These are phyloP conservation scores for Flexamia atlantica DNA, from an alignment of 2,888 invertebrate genomes.

Conservation along the genomic window DNA sequence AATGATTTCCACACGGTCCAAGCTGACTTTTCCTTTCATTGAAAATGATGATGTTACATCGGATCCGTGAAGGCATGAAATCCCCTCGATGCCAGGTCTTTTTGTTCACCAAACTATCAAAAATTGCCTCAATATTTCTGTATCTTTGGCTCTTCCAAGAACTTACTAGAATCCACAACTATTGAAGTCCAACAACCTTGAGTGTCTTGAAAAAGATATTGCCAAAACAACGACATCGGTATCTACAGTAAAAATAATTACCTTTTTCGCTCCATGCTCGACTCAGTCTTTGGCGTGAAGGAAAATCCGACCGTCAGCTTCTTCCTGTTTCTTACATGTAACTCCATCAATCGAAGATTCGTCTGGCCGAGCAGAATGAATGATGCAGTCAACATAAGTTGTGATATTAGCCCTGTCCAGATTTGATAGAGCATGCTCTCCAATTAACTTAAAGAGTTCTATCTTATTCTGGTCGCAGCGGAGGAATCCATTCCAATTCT, in stretches of 20 bases:
- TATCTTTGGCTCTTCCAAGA: conserved; percentile 24
- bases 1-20: conserved; percentile 42
- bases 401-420: conserved; percentile 1
- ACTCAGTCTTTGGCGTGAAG: conserved; percentile 39
- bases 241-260: neutral
- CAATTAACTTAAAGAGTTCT: conserved; percentile 20
- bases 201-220: neutral
- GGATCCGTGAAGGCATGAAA: conserved; percentile 31
- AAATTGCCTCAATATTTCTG: conserved; percentile 16
- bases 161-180: conserved; percentile 31
- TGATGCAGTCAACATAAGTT: neutral
- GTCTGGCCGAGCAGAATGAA: conserved; percentile 5
- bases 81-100: conserved; percentile 26
- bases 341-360: conserved; percentile 39
- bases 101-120: conserved; percentile 34
- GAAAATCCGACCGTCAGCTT: conserved; percentile 17
- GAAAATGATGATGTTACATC: conserved; percentile 31
- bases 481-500: conserved; percentile 19
- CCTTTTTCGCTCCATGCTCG: conserved; percentile 30
- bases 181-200: neutral
- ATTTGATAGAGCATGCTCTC: conserved; percentile 23
- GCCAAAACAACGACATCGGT: conserved; percentile 27
- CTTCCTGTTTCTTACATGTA: conserved; percentile 26
- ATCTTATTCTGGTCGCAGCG: conserved; percentile 29
- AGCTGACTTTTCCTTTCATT: conserved; percentile 39